phyloP scores from a whole-genome alignment of 2,888 invertebrate species.

The Schizotus pectinicornis region DNA sequence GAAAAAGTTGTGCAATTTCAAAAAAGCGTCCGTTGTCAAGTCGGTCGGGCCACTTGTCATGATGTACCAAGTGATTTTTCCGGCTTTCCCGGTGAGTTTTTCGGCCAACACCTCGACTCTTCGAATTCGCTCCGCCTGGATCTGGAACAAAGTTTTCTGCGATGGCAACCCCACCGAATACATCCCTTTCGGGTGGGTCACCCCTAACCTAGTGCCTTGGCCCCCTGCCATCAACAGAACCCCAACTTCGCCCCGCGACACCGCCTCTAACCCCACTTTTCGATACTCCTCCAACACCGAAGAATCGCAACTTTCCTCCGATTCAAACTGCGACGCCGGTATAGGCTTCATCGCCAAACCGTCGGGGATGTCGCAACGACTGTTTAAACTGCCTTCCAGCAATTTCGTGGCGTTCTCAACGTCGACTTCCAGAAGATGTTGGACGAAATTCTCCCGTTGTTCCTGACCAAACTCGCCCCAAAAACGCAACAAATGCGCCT shows the following conservation, averaged over 20 bases:
- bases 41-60: conserved; percentile 98
- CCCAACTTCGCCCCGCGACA: conserved; percentile 73
- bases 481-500: background rate
- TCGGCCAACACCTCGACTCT: conserved; percentile 79
- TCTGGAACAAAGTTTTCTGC: conserved; percentile 86
- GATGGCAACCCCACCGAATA: conserved; percentile 91
- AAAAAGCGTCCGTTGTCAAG: conserved; percentile 80
- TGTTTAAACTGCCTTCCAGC: conserved; percentile 2
- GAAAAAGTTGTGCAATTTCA: conserved; percentile 81
- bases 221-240: conserved; percentile 95
- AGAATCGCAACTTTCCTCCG: conserved; percentile 67
- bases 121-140: conserved; percentile 92
- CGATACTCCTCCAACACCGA: conserved; percentile 73
- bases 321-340: conserved; percentile 78
- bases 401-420: conserved; percentile 10
- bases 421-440: conserved; percentile 6
- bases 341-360: conserved; percentile 71
- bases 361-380: background rate
- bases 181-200: conserved; percentile 96
- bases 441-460: background rate
- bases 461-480: background rate
- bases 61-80: conserved; percentile 83
- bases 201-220: conserved; percentile 96
- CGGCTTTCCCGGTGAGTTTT: conserved; percentile 64
- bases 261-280: conserved; percentile 67